Evolutionary conservation across 2,888 invertebrate species (phyloP), one percentile per base, ranked within the genome.

Genomic region (Athalia cordata): DNA sequence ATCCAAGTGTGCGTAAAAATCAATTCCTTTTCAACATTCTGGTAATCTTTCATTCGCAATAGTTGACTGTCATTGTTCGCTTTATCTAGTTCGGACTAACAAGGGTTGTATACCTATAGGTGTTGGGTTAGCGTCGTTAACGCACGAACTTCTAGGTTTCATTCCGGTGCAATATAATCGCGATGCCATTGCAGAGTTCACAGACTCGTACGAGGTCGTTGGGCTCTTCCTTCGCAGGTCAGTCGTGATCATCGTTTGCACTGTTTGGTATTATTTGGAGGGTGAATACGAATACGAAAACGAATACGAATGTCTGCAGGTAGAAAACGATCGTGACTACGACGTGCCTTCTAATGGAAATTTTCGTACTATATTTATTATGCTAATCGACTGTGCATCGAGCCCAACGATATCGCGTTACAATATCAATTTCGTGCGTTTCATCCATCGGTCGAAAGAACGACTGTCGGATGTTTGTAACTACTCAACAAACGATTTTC

Each of bases 401-500:
- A 59, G 70, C 47, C 45, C 13, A 43, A 68, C 29, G 68, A 55
- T 68, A 68, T 68, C 68, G 52, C 68, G 68, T 55, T 68, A 68
- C 29, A 29, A 43, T 43, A 68, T 68, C 68, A 68, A 68, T 11
- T n/a, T 43, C 68, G 9, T n/a, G 55, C 55, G 11, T n/a, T n/a
- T 47, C 8, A 59, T 72, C 57, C 45, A 72, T 72, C 59, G 45
- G 9, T 4, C 43, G 70, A 59, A 72, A 72, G 45, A 72, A 72
- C 47, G 57, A 59, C 59, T 72, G 57, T 72, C 45, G 57, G 59
- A 72, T 72, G 72, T 72, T 72, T 72, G 47, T 13, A 59, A 52
- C 72, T 47, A 59, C 47, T 72, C 59, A 47, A 15, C 45, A 9
- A 59, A n/a, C 45, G 72, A 72, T 72, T 59, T 72, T 72, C 45